Percentiles rank a stretch among this genome's conserved stretches.
Conservation (phyloP, 2,888 invertebrate genomes). For the Orgyia antiqua region DNA sequence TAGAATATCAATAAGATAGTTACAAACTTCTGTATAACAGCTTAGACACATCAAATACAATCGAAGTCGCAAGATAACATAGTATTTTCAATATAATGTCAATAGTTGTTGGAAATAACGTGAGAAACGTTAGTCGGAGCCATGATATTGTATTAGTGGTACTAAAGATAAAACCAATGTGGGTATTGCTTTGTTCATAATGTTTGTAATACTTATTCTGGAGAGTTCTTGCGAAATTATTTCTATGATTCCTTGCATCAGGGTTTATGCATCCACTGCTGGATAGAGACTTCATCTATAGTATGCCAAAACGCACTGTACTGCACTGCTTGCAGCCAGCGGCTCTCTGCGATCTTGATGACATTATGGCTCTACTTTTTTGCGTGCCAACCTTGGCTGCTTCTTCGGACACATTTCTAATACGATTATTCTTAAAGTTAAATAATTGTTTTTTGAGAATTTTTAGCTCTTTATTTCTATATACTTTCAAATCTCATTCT, state of each 20-base stretch:
- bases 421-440: too few species aligned
- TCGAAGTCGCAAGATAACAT: conserved; percentile 17
- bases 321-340: too few species aligned
- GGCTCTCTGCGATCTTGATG: too few species aligned
- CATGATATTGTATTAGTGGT: conserved; percentile 42
- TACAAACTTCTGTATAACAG: background rate
- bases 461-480: too few species aligned
- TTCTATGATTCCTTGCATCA: background rate
- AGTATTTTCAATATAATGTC: conserved; percentile 35
- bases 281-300: too few species aligned
- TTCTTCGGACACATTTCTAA: too few species aligned
- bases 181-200: conserved; percentile 18
- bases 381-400: too few species aligned
- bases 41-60: conserved; percentile 1
- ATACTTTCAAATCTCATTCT: too few species aligned
- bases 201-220: conserved; percentile 23
- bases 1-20: background rate
- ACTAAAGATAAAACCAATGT: conserved; percentile 36
- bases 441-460: too few species aligned
- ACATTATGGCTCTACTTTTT: too few species aligned
- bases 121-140: conserved; percentile 30
- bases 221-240: background rate
- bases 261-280: too few species aligned
- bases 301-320: too few species aligned
- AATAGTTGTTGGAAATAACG: conserved; percentile 30